Evolutionary conservation across 2,888 invertebrate species (phyloP).

Genomic region (Tenthredo notha): DNA sequence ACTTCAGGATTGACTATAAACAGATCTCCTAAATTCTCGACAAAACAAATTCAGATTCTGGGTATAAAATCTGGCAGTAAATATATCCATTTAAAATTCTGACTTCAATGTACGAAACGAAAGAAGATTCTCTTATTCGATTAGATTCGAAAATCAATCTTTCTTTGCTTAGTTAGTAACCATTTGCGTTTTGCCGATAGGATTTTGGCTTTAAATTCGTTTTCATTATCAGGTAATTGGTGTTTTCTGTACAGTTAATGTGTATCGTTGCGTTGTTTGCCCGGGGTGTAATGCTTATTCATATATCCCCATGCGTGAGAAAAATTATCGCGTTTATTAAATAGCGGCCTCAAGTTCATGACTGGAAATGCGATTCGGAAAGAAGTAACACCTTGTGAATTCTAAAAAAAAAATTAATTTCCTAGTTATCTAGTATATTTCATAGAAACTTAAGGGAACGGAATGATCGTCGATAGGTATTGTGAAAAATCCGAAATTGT

Average conservation of each 20-base stretch:
- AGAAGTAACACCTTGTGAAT: not conserved
- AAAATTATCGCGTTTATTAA: not conserved
- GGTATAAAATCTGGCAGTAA: not conserved
- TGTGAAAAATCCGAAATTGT: not conserved
- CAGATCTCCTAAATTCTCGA: not conserved
- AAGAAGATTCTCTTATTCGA: not conserved
- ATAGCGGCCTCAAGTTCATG: not conserved
- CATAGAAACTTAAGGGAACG: not conserved
- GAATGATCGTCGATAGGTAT: not conserved
- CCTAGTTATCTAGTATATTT: not conserved
- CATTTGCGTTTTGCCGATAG: not conserved
- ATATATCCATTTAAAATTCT: not conserved
- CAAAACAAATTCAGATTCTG: not conserved
- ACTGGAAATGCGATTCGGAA: not conserved
- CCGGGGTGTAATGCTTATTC: not conserved
- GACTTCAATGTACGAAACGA: not conserved
- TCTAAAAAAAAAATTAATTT: not conserved
- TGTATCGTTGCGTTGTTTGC: not conserved
- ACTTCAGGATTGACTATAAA: not conserved
- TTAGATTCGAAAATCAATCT: not conserved
- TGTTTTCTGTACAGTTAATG: not conserved
- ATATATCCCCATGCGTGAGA: not conserved
- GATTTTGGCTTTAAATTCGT: constrained; percentile 2
- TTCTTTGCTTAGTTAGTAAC: not conserved
- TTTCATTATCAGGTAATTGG: not conserved